Percentiles rank a stretch among this genome's conserved stretches.
These are phyloP conservation scores for Syngnathus scovelli DNA, from an alignment of 2,113 vertebrate genomes.

Conservation along the genomic window DNA sequence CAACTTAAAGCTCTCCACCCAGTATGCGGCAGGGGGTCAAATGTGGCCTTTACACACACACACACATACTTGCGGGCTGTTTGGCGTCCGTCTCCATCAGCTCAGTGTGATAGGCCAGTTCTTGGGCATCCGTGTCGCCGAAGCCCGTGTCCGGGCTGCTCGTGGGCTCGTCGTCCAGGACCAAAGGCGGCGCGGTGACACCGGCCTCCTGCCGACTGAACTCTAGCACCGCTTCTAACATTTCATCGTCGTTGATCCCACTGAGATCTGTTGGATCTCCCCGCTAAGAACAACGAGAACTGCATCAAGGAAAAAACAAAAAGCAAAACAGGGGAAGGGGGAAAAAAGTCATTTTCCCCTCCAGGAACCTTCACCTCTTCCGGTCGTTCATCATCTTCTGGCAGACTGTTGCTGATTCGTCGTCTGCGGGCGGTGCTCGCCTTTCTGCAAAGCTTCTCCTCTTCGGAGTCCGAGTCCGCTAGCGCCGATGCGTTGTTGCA, in stretches of 20 bases:
- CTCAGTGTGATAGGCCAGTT: conserved; percentile 79
- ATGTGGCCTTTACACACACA: not conserved
- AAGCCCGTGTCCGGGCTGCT: conserved; percentile 93
- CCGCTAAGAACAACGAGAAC: conserved; percentile 31
- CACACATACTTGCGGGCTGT: conserved; percentile 65
- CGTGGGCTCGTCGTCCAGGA: conserved; percentile 81
- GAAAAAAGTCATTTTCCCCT: not conserved
- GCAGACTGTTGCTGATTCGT: conserved; percentile 69
- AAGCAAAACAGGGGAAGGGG: not conserved
- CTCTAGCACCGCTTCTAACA: conserved; percentile 87
- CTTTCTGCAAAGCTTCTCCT: conserved; percentile 77
- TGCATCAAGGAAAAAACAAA: not conserved
- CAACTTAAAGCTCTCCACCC: not conserved
- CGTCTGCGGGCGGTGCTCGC: conserved; percentile 69
- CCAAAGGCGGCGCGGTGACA: conserved; percentile 49
- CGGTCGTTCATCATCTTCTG: conserved; percentile 64
- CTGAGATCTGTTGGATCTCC: conserved; percentile 71
- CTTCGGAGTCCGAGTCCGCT: conserved; percentile 90
- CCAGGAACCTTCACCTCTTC: conserved; percentile 56
- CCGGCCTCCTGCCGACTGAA: conserved; percentile 80
- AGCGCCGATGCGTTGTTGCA: conserved; percentile 60
- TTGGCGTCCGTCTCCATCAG: conserved; percentile 76
- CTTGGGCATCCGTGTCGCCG: conserved; percentile 84
- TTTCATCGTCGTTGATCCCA: conserved; percentile 87
- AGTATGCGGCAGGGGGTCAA: too few species aligned